Base-by-base conservation (phyloP, 1,140 invertebrate species). In the Drosophila asahinai region DNA sequence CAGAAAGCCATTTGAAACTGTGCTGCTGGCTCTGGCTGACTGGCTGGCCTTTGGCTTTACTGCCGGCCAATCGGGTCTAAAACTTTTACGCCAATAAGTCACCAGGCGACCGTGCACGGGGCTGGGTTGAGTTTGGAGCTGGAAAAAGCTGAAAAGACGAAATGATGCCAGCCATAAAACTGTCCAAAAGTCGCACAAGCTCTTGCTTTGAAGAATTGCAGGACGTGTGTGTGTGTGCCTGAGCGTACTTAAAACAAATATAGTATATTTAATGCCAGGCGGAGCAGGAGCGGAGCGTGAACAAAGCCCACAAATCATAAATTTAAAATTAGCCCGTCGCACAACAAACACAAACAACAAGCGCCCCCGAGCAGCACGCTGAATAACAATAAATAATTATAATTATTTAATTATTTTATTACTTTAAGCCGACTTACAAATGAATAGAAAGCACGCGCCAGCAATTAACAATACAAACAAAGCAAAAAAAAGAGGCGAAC, bases 391-490 rank as follows among this genome's bases (percentile, higher is more conserved):
- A 83, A 81, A 89, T 89, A 84, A 89, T 81, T 68, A 89, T 89
- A 90, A 89, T 81, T 81, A 83, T 81, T 84, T 89, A 89, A 89
- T 89, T 89, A 84, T 89, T 89, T 89, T 90, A 89, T 89, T 81
- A 81, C 74, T 84, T 83, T 76, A 81, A 89, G 83, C 67, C 80
- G 57, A 73, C 78, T 58, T 76, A 84, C 84, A 89, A 89, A 89
- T 84, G 86, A 74, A 76, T 55, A 71, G 65, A 68, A 76, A 54
- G 80, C 84, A 89, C 86, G 86, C 84, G 58, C 70, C 40, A 43
- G 64, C 78, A 89, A 89, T 89, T 89, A 87, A 74, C 68, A 65
- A 71, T 64, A 51, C 52, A 76, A 83, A 65, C 64, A 74, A 74
- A 57, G 45, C 67, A 64, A 58, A 72, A 73, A 72, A 72, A 75